Conservation (phyloP, 1,140 invertebrate species). For the Lysiphlebus fabarum region DNA sequence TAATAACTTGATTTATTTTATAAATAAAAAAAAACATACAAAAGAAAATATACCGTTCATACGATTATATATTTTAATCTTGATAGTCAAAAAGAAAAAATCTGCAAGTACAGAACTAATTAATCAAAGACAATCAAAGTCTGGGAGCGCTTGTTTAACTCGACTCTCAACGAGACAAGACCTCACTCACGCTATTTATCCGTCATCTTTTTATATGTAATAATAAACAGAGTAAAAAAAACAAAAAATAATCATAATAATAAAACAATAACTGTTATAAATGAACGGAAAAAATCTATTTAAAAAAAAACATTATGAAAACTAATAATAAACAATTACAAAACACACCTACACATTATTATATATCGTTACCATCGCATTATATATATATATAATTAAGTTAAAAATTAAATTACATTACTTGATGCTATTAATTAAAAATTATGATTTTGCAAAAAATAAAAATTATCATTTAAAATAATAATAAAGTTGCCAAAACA, state of each 20-base stretch:
- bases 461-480: too few relatives aligned
- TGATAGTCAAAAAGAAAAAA: constrained; percentile 40
- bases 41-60: constrained; percentile 34
- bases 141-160: constrained; percentile 42
- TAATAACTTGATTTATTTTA: too few relatives aligned
- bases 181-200: constrained; percentile 33
- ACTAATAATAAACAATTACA: too few relatives aligned
- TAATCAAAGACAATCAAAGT: constrained; percentile 56
- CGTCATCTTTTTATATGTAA: constrained; percentile 35
- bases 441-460: too few relatives aligned
- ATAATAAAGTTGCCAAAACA: too few relatives aligned
- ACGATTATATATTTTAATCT: constrained; percentile 50
- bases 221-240: constrained; percentile 21
- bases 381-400: too few relatives aligned
- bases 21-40: constrained; percentile 4
- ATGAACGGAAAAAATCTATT: too few relatives aligned
- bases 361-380: too few relatives aligned
- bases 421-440: too few relatives aligned
- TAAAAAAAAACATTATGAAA: not conserved
- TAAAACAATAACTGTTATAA: not conserved
- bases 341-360: too few relatives aligned
- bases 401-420: too few relatives aligned
- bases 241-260: constrained; percentile 11
- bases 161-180: constrained; percentile 44
- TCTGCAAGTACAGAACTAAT: constrained; percentile 46